Evolutionary conservation across 2,113 vertebrate genomes (phyloP), one percentile per base, ranked within the genome.

Genomic region (Ictidomys tridecemlineatus): DNA sequence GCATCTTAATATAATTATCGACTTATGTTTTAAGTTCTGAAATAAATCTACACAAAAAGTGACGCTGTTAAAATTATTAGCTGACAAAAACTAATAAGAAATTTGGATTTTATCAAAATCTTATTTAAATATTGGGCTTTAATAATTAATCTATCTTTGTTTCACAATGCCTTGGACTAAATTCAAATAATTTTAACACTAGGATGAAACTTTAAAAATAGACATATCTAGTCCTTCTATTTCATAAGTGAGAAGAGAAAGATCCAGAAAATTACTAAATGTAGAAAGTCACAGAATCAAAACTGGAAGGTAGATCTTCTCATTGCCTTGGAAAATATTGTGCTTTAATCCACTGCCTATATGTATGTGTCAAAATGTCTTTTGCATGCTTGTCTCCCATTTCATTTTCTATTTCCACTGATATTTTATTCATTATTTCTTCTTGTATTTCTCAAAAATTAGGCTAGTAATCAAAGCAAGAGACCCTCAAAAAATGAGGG

Each of bases 11-110:
- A 48, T 22, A 94, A 77, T 82, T n/a, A 63, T 48, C 32, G 77
- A 28, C 56, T 93, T 6, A 74, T 18, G 1, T 67, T 95, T 96
- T 61, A 93, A 96, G 67, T 92, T 92, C n/a, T 82, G 11, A 92
- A 86, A 69, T 61, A 14, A 77, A 69, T 67, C 28, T 37, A 51
- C 6, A 51, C 28, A 17, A 48, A n/a, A 73, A 39, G 42, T 61
- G 58, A 83, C 67, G 61, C n/a, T 76, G 12, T 39, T 90, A 48
- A 94, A 74, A 82, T 84, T 69, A 69, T 77, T 84, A 48, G 37
- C 39, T 70, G 65, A 45, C 7, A 74, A 48, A 24, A 86, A 70
- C 56, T 63, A 70, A 72, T 83, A 90, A 42, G 26, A 77, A 34
- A 63, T 53, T 82, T 82, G 45, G 63, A 91, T 67, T 72, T 58